These are phyloP conservation scores for Drosophila bipectinata DNA, from an alignment of 1,140 invertebrate species.

Conservation along the genomic window DNA sequence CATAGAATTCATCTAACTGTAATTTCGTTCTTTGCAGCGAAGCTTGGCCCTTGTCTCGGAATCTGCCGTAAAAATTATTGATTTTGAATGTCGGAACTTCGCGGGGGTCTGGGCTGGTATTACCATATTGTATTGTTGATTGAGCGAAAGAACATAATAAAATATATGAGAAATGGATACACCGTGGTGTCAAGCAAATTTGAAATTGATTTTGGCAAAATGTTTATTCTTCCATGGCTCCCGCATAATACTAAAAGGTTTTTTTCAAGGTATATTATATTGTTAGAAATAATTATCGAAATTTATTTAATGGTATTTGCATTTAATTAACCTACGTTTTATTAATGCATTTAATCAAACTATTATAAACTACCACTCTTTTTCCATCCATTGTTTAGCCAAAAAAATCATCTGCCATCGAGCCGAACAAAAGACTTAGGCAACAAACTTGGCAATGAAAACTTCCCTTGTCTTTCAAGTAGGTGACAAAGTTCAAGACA, in stretches of 20 bases:
- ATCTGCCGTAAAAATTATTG: conserved; percentile 33
- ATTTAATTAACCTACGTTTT: conserved; percentile 6
- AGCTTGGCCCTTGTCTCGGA: conserved; percentile 39
- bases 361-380: conserved; percentile 6
- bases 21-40: conserved; percentile 54
- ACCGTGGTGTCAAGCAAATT: conserved; percentile 14
- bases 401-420: neutral
- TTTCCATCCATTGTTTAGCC: conserved; percentile 21
- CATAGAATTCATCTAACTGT: conserved; percentile 81
- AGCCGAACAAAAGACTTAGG: conserved; percentile 67
- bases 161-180: neutral
- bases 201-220: conserved; percentile 1
- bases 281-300: no score
- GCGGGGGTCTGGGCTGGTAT: conserved; percentile 2
- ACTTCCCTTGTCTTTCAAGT: conserved; percentile 12
- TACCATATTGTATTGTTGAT: conserved; percentile 2
- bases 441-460: conserved; percentile 65
- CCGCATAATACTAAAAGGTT: no score
- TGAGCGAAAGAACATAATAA: conserved; percentile 5
- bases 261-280: no score
- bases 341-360: conserved; percentile 6
- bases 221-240: no score
- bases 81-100: conserved; percentile 25
- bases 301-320: neutral
- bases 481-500: conserved; percentile 48